A percentile compares a stretch with the other conserved stretches of the same genome.
These are phyloP conservation scores for Eurypyga helias DNA, from an alignment of 2,113 vertebrate genomes.

Conservation along the genomic window DNA sequence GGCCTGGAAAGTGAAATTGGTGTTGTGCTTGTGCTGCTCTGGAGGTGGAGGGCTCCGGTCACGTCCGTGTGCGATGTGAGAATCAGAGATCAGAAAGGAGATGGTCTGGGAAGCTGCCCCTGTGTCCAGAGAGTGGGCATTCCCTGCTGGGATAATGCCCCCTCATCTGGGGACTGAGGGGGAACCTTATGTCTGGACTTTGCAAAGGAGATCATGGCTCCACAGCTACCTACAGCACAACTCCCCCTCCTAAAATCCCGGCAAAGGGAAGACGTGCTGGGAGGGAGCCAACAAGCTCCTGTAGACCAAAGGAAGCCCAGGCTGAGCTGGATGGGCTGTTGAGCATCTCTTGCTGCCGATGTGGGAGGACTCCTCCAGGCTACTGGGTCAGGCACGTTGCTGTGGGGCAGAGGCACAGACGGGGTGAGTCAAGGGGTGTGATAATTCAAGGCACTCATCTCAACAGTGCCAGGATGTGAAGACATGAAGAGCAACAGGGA, in stretches of 20 bases:
- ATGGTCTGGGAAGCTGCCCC: neutral
- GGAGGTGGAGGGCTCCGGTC: neutral
- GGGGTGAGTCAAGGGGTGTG: too few species aligned
- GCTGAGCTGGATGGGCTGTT: fast-evolving
- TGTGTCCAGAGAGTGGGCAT: fast-evolving
- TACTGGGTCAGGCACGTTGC: neutral
- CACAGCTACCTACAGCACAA: neutral
- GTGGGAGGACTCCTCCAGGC: neutral
- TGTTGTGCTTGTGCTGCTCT: neutral
- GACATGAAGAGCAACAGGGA: neutral
- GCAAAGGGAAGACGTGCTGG: fast-evolving
- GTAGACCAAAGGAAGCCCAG: neutral
- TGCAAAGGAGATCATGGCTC: neutral
- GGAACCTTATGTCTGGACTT: neutral
- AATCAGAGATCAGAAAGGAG: neutral
- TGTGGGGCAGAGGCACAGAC: fast-evolving
- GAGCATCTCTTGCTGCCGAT: neutral
- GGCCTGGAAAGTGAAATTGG: neutral
- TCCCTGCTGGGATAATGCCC: neutral
- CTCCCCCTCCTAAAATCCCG: neutral
- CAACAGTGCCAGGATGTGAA: neutral
- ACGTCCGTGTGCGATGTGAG: fast-evolving
- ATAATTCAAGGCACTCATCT: neutral
- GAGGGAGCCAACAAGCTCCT: neutral
- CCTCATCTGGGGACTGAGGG: neutral